Conservation (phyloP, 2,113 vertebrate genomes). For the Gallinago jamesoni region DNA sequence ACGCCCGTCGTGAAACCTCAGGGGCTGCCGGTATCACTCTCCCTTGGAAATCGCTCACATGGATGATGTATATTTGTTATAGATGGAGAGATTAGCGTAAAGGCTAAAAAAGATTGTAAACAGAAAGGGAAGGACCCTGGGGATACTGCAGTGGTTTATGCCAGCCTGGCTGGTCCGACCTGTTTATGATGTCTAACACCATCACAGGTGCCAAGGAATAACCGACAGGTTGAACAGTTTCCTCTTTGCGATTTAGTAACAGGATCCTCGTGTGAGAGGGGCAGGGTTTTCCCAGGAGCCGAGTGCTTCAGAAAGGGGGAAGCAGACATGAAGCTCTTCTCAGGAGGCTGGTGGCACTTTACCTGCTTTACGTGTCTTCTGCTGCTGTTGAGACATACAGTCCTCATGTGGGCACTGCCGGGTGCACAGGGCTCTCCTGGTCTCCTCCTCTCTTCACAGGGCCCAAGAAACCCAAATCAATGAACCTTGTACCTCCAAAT, state of each 20-base stretch:
- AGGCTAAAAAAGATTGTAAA: slow-evolving; percentile 19
- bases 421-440: background rate
- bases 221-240: slow-evolving; percentile 27
- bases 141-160: background rate
- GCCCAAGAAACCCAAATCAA: background rate
- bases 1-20: background rate
- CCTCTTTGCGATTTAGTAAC: background rate
- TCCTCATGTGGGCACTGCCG: background rate
- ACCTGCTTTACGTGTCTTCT: background rate
- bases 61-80: slow-evolving; percentile 3
- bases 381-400: background rate
- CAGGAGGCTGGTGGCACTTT: background rate
- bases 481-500: accelerated
- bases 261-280: background rate
- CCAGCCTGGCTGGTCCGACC: slow-evolving; percentile 31
- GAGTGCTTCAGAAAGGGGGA: background rate
- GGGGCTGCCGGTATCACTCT: background rate
- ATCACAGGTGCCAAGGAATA: slow-evolving; percentile 45
- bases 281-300: background rate
- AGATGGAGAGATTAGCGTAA: slow-evolving; percentile 12
- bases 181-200: slow-evolving; percentile 38
- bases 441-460: background rate
- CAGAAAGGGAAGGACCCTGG: slow-evolving; percentile 33
- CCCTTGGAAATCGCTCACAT: background rate
- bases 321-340: background rate